Evolutionary conservation across 2,797 vertebrate species (phyloP), one percentile per base, ranked within the genome.

Genomic region (Galagoides demidoff): DNA sequence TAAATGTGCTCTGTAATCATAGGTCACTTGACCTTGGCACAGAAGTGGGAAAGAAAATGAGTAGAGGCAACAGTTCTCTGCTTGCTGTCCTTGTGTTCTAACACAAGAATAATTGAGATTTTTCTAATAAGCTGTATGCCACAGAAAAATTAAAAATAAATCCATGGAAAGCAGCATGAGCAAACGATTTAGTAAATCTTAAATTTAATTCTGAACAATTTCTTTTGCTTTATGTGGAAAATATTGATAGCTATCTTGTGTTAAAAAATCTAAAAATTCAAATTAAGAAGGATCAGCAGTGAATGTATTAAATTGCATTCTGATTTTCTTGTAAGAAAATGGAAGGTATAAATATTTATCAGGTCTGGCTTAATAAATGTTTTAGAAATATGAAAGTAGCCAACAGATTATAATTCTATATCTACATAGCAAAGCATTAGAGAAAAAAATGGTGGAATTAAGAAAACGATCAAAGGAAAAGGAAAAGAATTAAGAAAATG

Each of bases 191-290:
- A 78, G 10, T 55, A 73, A 45, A 66, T 89, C 1, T 90, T n/a
- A 81, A 61, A 31, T 81, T 77, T 45, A 96, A 37, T 17, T 55
- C 25, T 95, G 73, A 92, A 52, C 7, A 68, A 68, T 61, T 82
- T 55, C 45, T 59, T 83, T 91, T 85, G 16, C 7, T 89, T 93
- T 71, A 78, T 29, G 6, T 31, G 10, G 34, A 92, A 88, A 94
- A 78, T 74, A 76, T 71, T 49, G 2, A 64, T n/a, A 34, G 2
- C 12, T 64, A 43, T 87, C 5, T 70, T 70, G 0, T 57, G 57
- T 13, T 49, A n/a, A 95, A 85, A 57, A 77, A 61, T 59, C 9
- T 89, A 82, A 93, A n/a, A n/a, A 84, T 22, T 90, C 27, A 90
- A 83, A 86, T 27, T n/a, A 89, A 85, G 39, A 23, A 34, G 34